phyloP scores from a whole-genome alignment of 2,888 invertebrate genomes.

The Ormyrus nitidulus region DNA sequence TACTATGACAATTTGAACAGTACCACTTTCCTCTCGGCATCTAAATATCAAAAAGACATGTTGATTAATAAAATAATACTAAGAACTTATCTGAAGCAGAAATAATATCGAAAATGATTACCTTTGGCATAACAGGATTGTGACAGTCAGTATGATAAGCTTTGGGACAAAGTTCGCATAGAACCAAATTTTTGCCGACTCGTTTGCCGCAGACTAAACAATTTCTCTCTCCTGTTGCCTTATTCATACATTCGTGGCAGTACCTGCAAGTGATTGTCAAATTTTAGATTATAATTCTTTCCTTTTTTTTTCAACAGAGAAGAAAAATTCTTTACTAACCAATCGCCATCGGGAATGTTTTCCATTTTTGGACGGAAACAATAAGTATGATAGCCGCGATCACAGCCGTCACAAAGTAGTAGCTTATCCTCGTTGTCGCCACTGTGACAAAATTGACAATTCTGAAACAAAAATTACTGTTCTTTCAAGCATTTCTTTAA shows the following conservation, averaged over 20 bases:
- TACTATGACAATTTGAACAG: slow-evolving; percentile 90
- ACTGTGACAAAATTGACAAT: slow-evolving; percentile 97
- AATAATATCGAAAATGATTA: slow-evolving; percentile 64
- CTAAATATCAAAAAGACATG: slow-evolving; percentile 67
- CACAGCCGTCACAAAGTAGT: slow-evolving; percentile 97
- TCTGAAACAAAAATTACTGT: slow-evolving; percentile 78
- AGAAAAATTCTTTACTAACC: slow-evolving; percentile 79
- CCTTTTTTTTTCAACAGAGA: neutral
- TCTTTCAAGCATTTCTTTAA: slow-evolving; percentile 19
- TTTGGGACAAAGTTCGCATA: slow-evolving; percentile 93
- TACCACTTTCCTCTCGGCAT: slow-evolving; percentile 92
- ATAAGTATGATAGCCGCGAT: slow-evolving; percentile 98
- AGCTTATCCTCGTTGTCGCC: slow-evolving; percentile 97
- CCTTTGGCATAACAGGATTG: slow-evolving; percentile 89
- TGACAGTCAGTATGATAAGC: slow-evolving; percentile 96
- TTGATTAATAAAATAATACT: neutral
- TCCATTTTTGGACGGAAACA: slow-evolving; percentile 98
- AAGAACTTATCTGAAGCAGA: neutral
- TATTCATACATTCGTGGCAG: slow-evolving; percentile 96
- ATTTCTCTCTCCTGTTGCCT: slow-evolving; percentile 93
- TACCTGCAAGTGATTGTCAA: slow-evolving; percentile 79
- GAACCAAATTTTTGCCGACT: slow-evolving; percentile 83
- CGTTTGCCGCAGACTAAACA: slow-evolving; percentile 95
- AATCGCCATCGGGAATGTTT: slow-evolving; percentile 97
- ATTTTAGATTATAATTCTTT: neutral